phyloP scores from a whole-genome alignment of 2,797 vertebrate species.

The Pelobates cultripes region DNA sequence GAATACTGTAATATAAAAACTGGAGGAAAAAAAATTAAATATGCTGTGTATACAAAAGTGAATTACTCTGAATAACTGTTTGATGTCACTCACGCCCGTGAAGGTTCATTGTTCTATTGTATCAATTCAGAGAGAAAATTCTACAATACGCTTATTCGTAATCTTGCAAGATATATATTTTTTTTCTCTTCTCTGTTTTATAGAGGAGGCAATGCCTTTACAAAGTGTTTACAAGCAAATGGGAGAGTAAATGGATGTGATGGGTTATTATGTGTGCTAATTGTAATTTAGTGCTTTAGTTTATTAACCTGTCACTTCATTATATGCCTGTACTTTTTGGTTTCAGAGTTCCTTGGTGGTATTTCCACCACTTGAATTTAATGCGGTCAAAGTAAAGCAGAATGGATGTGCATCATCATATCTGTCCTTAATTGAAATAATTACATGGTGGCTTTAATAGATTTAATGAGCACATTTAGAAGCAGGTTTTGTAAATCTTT shows the following conservation, averaged over 20 bases:
- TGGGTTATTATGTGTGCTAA: constrained; percentile 21
- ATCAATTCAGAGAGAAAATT: too few relatives aligned
- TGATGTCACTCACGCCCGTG: too few relatives aligned
- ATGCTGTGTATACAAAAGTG: too few relatives aligned
- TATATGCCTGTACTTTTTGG: constrained; percentile 9
- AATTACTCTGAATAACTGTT: too few relatives aligned
- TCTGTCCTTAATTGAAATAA: background rate
- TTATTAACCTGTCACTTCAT: constrained; percentile 35
- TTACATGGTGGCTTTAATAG: background rate
- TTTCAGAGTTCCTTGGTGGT: background rate
- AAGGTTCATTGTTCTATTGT: too few relatives aligned
- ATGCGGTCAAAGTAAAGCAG: background rate
- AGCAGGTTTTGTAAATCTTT: background rate
- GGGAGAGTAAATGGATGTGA: constrained; percentile 18
- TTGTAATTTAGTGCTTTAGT: constrained; percentile 28
- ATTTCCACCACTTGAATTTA: constrained; percentile 7
- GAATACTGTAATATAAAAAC: too few relatives aligned
- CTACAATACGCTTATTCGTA: too few relatives aligned
- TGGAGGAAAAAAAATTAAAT: too few relatives aligned
- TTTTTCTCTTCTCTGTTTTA: too few relatives aligned
- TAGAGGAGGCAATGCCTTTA: background rate
- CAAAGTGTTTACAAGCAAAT: background rate
- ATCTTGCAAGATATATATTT: too few relatives aligned
- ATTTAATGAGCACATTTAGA: background rate
- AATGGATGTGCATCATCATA: constrained; percentile 4